Conservation (phyloP, 1,140 invertebrate genomes). For the Rhizoglyphus robini region DNA sequence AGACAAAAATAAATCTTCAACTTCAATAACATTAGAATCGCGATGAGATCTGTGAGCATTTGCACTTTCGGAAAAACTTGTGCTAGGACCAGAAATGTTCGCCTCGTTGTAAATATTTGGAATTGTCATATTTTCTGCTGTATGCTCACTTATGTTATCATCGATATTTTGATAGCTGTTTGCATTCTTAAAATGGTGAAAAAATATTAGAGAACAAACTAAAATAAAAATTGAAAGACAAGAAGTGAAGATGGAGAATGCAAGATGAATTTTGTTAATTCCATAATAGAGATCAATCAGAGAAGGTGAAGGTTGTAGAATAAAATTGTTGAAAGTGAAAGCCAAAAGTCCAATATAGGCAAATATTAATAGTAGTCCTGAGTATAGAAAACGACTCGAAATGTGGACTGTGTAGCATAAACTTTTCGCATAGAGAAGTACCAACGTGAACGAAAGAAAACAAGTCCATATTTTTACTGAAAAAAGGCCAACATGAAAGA, state of each 20-base stretch:
- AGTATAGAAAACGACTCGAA: slow-evolving; percentile 19
- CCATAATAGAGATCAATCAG: slow-evolving; percentile 57
- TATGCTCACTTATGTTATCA: not conserved
- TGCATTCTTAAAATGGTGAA: slow-evolving; percentile 39
- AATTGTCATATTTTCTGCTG: too few relatives aligned
- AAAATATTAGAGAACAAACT: slow-evolving; percentile 53
- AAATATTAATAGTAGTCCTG: too few relatives aligned
- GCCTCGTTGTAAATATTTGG: too few relatives aligned
- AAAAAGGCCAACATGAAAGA: slow-evolving; percentile 57
- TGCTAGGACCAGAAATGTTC: not conserved
- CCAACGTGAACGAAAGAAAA: slow-evolving; percentile 57
- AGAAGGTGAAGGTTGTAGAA: not conserved
- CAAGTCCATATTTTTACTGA: slow-evolving; percentile 67
- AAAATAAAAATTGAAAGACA: slow-evolving; percentile 49
- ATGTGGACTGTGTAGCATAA: slow-evolving; percentile 53
- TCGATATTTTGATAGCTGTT: not conserved
- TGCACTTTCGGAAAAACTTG: not conserved
- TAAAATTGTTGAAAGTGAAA: slow-evolving; percentile 7
- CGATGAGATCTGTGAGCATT: not conserved
- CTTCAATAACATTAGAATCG: not conserved
- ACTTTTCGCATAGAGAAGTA: slow-evolving; percentile 65
- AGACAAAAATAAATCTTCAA: slow-evolving; percentile 13
- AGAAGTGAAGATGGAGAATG: slow-evolving; percentile 46
- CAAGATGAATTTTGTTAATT: slow-evolving; percentile 55
- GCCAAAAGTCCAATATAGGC: slow-evolving; percentile 1